Conservation (phyloP, 2,113 vertebrate species). For the Ranitomeya variabilis region DNA sequence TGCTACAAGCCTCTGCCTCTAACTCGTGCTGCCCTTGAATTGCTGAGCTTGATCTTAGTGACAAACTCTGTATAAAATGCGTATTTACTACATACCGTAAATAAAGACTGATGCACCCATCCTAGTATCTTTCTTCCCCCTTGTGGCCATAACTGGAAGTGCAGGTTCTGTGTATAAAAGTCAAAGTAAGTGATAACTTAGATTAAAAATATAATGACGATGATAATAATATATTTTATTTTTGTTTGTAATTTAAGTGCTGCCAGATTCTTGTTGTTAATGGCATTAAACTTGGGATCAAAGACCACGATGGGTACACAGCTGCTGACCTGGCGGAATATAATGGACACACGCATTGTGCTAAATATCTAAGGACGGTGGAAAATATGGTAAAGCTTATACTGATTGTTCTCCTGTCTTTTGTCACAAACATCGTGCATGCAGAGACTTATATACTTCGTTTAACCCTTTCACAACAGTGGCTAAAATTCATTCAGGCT, state of each 20-base stretch:
- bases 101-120: not conserved
- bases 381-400: slow-evolving; percentile 86
- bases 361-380: slow-evolving; percentile 93
- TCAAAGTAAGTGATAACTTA: not conserved
- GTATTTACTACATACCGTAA: not conserved
- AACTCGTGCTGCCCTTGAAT: no score
- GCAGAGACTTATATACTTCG: not conserved
- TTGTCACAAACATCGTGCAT: not conserved
- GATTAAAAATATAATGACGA: not conserved
- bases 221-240: not conserved
- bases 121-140: not conserved
- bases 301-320: slow-evolving; percentile 89
- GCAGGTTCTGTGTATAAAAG: not conserved
- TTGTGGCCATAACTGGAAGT: not conserved
- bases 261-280: slow-evolving; percentile 98
- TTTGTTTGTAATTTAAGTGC: slow-evolving; percentile 75
- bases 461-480: not conserved
- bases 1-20: no score
- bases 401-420: not conserved
- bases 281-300: slow-evolving; percentile 84
- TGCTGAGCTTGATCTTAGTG: no score
- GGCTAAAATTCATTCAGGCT: no score
- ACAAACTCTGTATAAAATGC: no score
- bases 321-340: slow-evolving; percentile 91
- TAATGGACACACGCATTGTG: slow-evolving; percentile 90